Evolutionary conservation across 2,888 invertebrate genomes (phyloP), one percentile per base, ranked within the genome.

Genomic region (Hemicrepidius hirtus): DNA sequence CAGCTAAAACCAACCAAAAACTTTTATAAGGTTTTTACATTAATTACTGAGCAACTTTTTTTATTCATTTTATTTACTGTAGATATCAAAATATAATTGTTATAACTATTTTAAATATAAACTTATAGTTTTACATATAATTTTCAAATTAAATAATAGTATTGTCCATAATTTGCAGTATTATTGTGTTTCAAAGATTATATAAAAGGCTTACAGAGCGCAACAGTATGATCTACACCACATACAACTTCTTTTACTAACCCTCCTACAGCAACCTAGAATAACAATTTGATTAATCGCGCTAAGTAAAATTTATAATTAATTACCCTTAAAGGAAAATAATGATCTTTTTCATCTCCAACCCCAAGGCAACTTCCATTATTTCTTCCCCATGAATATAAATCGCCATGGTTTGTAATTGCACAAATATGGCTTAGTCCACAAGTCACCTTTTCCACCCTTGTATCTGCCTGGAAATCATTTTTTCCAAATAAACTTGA

Each of bases 371-470:
- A 94, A 0, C 95, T 94, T 77, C 90, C 90, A 79, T 92, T 91
- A 85, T 98, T 98, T 80, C 93, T 89, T 0, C 98, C 98, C 98
- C 98, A 99, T 86, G 92, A 94, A 81, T 93, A 98, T 6, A 98
- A 86, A 85, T 97, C 95, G 0, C 97, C 96, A 18, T 87, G 88
- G 76, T 92, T 93, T 16, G 95, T 97, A 0, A 97, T 85, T 0
- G 97, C 98, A 13, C 93, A 94, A 84, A 95, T 89, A 83, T 94
- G 92, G 77, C 91, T 92, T 64, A 95, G 88, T 0, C 97, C 95
- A 83, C 93, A 92, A 20, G 87, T 88, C 20, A 96, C 90, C 78
- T 91, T 88, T 46, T 88, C 87, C 9, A 97, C 94, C 77, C 85
- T 87, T 3, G 88, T 88, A 73, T 94, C 89, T 3, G 92, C 91